Conservation (phyloP, 53 echinoderm and acorn worm species). For the Paracentrotus lividus region DNA sequence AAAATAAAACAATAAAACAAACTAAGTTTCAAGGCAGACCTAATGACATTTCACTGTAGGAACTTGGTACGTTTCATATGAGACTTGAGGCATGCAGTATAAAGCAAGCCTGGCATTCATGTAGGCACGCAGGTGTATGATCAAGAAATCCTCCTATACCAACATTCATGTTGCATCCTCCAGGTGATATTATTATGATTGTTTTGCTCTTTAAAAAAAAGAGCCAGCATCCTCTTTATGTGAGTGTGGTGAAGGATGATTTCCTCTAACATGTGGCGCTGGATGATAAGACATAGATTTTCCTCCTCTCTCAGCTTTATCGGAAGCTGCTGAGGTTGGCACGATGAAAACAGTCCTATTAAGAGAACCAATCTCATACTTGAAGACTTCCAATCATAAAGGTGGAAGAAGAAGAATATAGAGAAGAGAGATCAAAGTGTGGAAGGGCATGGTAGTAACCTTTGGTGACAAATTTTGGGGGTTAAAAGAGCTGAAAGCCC, state of each 20-base stretch:
- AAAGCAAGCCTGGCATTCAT: neutral
- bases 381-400: neutral
- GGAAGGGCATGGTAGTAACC: neutral
- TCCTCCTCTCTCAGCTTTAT: slow-evolving; percentile 59
- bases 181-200: slow-evolving; percentile 54
- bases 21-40: too few relatives aligned
- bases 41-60: too few relatives aligned
- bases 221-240: slow-evolving; percentile 26
- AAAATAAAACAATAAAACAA: too few relatives aligned
- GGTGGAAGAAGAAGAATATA: neutral
- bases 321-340: slow-evolving; percentile 61
- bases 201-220: slow-evolving; percentile 38
- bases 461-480: neutral
- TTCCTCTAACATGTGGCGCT: slow-evolving; percentile 43
- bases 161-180: slow-evolving; percentile 58
- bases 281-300: slow-evolving; percentile 67
- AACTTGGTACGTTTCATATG: too few relatives aligned
- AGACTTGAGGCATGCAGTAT: neutral
- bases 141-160: slow-evolving; percentile 4
- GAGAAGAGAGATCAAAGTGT: neutral
- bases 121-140: neutral
- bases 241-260: slow-evolving; percentile 51
- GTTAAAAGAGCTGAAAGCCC: neutral
- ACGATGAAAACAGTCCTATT: slow-evolving; percentile 55
- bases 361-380: slow-evolving; percentile 32